Base-by-base conservation (phyloP, 2,797 vertebrate species). In the Botia kubotai region DNA sequence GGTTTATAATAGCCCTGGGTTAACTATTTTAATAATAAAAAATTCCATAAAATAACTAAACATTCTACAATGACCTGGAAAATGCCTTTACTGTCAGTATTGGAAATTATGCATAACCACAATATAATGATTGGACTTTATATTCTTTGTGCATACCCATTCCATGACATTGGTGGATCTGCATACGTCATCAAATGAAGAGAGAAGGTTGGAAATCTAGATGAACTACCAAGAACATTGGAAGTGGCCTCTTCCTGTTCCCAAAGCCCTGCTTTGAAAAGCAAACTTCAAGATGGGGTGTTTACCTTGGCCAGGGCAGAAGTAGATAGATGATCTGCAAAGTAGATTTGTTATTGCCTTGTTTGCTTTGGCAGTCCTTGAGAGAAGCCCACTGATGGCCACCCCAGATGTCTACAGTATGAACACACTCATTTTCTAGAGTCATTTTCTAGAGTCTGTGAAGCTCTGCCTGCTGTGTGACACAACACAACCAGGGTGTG, bases 321-420 rank as follows among this genome's bases (percentile, higher is more conserved):
- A 87, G 93, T 91, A 94, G 95, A 96, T 95, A 95, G 95, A 96
- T 96, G 95, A 96, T 95, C 95, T 96, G 95, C 93, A 96, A 96
- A 96, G 95, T 96, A 95, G 94, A 96, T 96, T 96, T 95, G 95
- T 95, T 96, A 95, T 96, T 95, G 94, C 94, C 93, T 94, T 96
- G 95, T 96, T 96, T 96, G 94, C 93, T 94, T 96, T 96, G 95
- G 95, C 95, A 95, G 93, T 87, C 91, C 93, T 95, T 96, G 91
- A 95, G 95, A 96, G 94, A 82, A 83, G 92, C 92, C 92, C 89
- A 88, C 94, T 94, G 94, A 96, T 96, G 95, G 86, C 94, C 92
- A 93, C 91, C 95, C 94, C 95, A 96, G 95, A 96, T 96, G 95
- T 95, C 94, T 84, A 81, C 75, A 80, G 75, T 93, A 90, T 75